Conservation (phyloP, 2,113 vertebrate genomes). For the Tapirus terrestris region DNA sequence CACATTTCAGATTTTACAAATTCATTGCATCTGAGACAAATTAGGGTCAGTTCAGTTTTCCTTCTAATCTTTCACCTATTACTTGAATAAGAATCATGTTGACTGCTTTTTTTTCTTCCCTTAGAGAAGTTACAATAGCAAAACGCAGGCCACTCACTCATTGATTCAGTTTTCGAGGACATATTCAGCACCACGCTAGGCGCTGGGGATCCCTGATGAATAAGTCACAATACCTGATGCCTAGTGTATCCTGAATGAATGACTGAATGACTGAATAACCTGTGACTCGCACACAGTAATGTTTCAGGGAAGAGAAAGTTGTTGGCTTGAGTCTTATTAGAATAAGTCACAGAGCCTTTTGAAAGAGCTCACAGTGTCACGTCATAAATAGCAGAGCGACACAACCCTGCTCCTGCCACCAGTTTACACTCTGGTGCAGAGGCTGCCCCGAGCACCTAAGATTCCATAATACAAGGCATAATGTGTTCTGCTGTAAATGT, state of each 20-base stretch:
- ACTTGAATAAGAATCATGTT: conserved; percentile 36
- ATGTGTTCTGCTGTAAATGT: conserved; percentile 30
- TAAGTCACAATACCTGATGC: background rate
- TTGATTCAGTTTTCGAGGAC: background rate
- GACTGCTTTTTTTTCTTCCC: background rate
- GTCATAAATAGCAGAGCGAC: background rate
- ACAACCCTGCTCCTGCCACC: background rate
- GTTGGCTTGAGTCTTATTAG: background rate
- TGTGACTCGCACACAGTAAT: background rate
- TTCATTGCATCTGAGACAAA: background rate
- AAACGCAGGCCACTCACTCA: background rate
- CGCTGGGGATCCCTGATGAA: background rate
- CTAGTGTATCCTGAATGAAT: background rate
- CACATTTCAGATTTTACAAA: background rate
- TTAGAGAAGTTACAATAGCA: background rate
- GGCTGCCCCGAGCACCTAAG: background rate
- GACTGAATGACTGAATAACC: background rate
- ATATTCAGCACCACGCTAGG: background rate
- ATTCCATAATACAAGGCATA: conserved; percentile 29
- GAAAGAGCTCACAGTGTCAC: background rate
- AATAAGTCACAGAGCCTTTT: background rate
- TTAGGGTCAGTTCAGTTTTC: background rate
- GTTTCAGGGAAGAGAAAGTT: background rate
- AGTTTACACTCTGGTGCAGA: background rate
- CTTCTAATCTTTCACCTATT: background rate